Conservation (phyloP, 2,888 invertebrate genomes). For the Campaea margaritaria region DNA sequence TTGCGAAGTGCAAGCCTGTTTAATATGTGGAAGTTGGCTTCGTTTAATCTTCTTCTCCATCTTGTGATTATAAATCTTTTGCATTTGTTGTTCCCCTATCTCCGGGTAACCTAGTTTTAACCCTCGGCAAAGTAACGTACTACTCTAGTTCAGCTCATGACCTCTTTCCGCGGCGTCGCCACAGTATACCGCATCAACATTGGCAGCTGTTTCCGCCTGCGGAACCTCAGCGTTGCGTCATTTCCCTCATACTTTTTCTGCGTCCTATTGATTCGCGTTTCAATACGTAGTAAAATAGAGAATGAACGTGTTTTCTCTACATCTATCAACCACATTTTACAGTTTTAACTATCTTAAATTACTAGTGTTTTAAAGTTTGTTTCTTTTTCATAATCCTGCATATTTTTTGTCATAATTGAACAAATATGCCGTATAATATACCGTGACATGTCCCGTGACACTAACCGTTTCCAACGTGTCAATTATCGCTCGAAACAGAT, state of each 20-base stretch:
- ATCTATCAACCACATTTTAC: no score
- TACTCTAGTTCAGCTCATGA: conserved; percentile 41
- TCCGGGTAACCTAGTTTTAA: conserved; percentile 46
- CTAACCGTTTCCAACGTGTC: conserved; percentile 22
- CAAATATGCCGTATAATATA: conserved; percentile 9
- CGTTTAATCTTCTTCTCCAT: not conserved
- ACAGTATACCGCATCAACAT: conserved; percentile 46
- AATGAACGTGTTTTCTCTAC: conserved; percentile 4
- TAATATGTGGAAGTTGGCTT: conserved; percentile 3
- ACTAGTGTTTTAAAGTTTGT: not conserved
- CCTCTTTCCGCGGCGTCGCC: conserved; percentile 48
- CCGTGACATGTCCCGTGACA: conserved; percentile 24
- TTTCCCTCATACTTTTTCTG: conserved; percentile 41
- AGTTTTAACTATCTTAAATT: not conserved
- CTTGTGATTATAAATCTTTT: conserved; percentile 13
- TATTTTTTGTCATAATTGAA: conserved; percentile 8
- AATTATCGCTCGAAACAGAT: conserved; percentile 23
- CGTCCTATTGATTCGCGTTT: conserved; percentile 33
- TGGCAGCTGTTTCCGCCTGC: conserved; percentile 55
- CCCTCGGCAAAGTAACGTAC: conserved; percentile 36
- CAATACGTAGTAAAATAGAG: conserved; percentile 13
- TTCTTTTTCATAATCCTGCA: not conserved
- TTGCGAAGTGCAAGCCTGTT: conserved; percentile 5
- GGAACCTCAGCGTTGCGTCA: conserved; percentile 46
- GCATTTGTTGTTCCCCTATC: conserved; percentile 17